Conservation (phyloP, 1,140 invertebrate species). For the Helicoverpa zea region DNA sequence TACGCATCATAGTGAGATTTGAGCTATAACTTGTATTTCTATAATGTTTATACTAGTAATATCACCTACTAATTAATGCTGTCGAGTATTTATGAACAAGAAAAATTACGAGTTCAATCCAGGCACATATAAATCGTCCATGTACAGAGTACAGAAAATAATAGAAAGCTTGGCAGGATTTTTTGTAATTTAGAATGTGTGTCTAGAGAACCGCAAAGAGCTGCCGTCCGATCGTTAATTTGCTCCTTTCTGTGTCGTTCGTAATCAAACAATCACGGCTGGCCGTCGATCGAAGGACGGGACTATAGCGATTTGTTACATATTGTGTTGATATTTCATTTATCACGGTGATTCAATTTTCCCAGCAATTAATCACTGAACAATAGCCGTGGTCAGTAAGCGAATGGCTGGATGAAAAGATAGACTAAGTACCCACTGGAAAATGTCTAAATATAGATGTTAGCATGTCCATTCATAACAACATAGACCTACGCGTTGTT, state of each 20-base stretch:
- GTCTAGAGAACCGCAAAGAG: constrained; percentile 11
- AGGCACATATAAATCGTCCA: neutral
- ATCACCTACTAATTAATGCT: too few species aligned
- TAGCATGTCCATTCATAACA: neutral
- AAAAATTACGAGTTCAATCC: neutral
- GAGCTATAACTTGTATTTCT: too few species aligned
- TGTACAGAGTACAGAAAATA: neutral
- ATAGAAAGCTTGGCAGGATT: neutral
- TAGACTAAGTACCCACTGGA: neutral
- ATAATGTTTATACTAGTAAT: too few species aligned
- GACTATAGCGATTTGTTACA: constrained; percentile 59
- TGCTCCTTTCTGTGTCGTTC: constrained; percentile 37
- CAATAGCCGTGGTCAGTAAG: constrained; percentile 50
- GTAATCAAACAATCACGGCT: constrained; percentile 51
- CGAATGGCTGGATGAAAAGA: constrained; percentile 28
- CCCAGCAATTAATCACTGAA: constrained; percentile 61
- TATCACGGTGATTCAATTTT: constrained; percentile 63
- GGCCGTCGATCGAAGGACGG: constrained; percentile 49
- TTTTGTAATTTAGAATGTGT: constrained; percentile 36
- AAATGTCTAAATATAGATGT: constrained; percentile 15
- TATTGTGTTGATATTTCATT: constrained; percentile 60
- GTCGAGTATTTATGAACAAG: neutral
- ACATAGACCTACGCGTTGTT: neutral
- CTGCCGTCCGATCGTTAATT: constrained; percentile 44
- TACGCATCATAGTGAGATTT: too few species aligned